Evolutionary conservation across 2,888 invertebrate genomes (phyloP).

Genomic region (Crossocerus cetratus): DNA sequence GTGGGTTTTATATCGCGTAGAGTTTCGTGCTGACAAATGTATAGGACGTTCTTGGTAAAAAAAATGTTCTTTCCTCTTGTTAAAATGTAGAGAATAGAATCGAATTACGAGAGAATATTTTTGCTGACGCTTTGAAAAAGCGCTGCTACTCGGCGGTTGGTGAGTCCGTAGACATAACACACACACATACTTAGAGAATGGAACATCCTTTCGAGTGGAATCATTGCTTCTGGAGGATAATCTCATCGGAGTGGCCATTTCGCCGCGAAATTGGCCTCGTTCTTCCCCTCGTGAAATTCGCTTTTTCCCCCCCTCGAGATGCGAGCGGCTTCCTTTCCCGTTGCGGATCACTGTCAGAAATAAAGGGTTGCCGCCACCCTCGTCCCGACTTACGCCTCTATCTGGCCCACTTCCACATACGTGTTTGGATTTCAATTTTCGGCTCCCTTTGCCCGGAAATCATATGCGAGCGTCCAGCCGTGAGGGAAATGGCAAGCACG

Average conservation of each 20-base stretch:
- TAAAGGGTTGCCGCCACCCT: slow-evolving; percentile 4
- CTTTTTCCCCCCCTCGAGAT: slow-evolving; percentile 16
- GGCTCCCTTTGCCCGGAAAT: slow-evolving; percentile 1
- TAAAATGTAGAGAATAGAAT: too few relatives aligned
- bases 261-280: slow-evolving; percentile 28
- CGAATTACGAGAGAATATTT: too few relatives aligned
- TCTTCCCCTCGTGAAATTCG: neutral
- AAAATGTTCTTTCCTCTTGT: too few relatives aligned
- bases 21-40: too few relatives aligned
- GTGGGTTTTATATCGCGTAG: neutral
- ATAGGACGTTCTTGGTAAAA: too few relatives aligned
- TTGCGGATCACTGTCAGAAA: slow-evolving; percentile 4
- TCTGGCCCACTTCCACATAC: slow-evolving; percentile 19
- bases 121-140: too few relatives aligned
- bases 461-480: neutral
- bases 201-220: slow-evolving; percentile 33
- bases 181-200: neutral
- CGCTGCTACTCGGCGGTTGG: neutral
- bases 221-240: slow-evolving; percentile 42
- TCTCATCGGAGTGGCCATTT: slow-evolving; percentile 40
- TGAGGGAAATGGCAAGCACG: neutral
- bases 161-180: neutral
- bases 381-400: too few relatives aligned
- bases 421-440: slow-evolving; percentile 19
- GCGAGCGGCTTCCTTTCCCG: neutral